Base-by-base conservation (phyloP, 2,888 invertebrate genomes). In the Opisthograptis luteolata region DNA sequence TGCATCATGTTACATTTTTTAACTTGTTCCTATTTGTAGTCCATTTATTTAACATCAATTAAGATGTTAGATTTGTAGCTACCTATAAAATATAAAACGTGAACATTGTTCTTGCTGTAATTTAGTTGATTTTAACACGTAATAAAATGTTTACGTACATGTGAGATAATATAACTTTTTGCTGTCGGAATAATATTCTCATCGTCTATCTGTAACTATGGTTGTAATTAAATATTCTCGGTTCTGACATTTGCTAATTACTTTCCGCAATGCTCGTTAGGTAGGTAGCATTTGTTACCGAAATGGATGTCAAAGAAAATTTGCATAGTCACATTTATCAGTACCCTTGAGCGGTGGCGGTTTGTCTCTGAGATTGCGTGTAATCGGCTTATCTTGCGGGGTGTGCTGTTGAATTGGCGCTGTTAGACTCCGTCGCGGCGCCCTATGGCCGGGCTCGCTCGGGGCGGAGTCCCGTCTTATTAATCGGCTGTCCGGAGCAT, bases 401-500 rank as follows among this genome's bases (percentile, higher is more conserved):
- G 71, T 67, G 72, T 73, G 72, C 75, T 70, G 57, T 71, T 79
- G 79, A 80, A 79, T 81, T 76, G 76, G 73, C 70, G 72, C 69
- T 79, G 60, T 45, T 51, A 44, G 50, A 24, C 31, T 20, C 31
- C 27, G 24, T 20, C 40, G 13, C 17, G 17, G 31, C 19, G 31
- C 15, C 31, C 31, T 17, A 19, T 3, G 19, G 32, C 12, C 30
- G 39, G 34, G 31, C 32, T 19, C 8, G 67, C 73, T 68, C 68
- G 70, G 84, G 87, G 83, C 77, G 82, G 80, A 79, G 79, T 66
- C 68, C 72, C 68, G 77, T 76, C 84, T 84, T 87, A 90, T 90
- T 89, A 90, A 89, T 90, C 87, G 84, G 81, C 89, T 89, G 89
- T 90, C 89, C 76, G 79, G 76, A 78, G 76, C 89, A 90, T 88